A percentile compares a stretch with the other conserved stretches of the same genome.
Evolutionary conservation across 1,140 invertebrate genomes (phyloP).

Genomic region (Metaphire vulgaris): DNA sequence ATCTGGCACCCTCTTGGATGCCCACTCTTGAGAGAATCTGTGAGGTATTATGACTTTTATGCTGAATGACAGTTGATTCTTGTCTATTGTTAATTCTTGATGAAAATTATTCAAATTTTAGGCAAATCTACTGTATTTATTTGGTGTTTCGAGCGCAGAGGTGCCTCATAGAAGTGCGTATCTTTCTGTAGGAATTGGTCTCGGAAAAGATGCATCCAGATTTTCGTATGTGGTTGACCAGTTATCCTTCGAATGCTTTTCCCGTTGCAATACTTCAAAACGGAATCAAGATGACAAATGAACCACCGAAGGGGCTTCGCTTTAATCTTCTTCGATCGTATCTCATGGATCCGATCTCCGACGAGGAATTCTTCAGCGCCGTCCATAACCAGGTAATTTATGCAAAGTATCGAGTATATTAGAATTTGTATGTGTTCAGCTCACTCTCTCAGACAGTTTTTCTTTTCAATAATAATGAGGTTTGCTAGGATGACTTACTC

Average conservation of each 20-base stretch:
- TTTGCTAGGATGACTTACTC: too few relatives aligned
- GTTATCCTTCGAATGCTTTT: slow-evolving; percentile 80
- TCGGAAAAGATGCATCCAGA: slow-evolving; percentile 50
- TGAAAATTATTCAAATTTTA: too few relatives aligned
- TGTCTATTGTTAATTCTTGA: background rate
- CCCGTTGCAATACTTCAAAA: slow-evolving; percentile 86
- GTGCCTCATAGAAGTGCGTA: too few relatives aligned
- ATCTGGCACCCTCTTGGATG: slow-evolving; percentile 53
- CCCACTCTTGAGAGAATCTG: slow-evolving; percentile 51
- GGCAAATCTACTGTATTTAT: too few relatives aligned
- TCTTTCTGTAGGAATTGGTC: slow-evolving; percentile 46
- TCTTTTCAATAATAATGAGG: too few relatives aligned
- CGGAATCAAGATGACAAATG: slow-evolving; percentile 87
- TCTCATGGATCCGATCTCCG: slow-evolving; percentile 75
- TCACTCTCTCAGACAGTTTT: too few relatives aligned
- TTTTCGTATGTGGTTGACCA: slow-evolving; percentile 53
- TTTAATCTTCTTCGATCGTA: slow-evolving; percentile 76
- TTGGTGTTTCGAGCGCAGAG: too few relatives aligned
- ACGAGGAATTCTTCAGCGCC: slow-evolving; percentile 77
- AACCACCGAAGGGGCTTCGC: slow-evolving; percentile 70
- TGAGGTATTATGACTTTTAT: slow-evolving; percentile 36
- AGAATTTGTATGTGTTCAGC: too few relatives aligned
- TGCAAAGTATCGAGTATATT: too few relatives aligned
- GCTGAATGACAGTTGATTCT: background rate
- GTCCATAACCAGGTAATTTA: slow-evolving; percentile 62